Evolutionary conservation across 2,113 vertebrate species (phyloP).

Genomic region (Carassius gibelio): DNA sequence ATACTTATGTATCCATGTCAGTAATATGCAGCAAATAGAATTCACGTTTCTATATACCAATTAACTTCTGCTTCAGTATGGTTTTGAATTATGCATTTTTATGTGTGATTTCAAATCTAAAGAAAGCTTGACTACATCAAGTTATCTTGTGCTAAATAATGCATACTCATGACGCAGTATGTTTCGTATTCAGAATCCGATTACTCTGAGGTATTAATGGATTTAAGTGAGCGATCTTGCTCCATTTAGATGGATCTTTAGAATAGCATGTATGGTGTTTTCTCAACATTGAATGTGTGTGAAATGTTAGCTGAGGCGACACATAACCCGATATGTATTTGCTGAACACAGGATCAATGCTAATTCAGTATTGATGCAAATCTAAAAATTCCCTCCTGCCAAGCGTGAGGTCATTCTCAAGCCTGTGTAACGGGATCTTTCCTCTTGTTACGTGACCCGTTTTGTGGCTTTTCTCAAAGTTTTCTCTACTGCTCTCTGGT

Average conservation of each 20-base stretch:
- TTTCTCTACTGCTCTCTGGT: neutral
- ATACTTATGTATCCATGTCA: no score
- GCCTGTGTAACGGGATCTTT: slow-evolving; percentile 42
- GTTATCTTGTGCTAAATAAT: neutral
- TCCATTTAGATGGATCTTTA: neutral
- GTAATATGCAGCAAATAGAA: no score
- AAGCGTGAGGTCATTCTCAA: slow-evolving; percentile 7
- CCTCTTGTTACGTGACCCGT: slow-evolving; percentile 5
- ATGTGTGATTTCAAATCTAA: neutral
- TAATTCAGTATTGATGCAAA: slow-evolving; percentile 71
- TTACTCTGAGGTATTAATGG: neutral
- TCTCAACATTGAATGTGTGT: neutral
- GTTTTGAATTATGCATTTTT: neutral
- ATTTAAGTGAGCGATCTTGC: neutral
- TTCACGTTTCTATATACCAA: neutral
- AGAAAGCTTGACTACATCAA: neutral
- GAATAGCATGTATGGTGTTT: neutral
- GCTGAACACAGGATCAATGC: slow-evolving; percentile 66
- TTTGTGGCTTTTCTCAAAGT: slow-evolving; percentile 11
- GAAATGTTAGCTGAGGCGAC: neutral
- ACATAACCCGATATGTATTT: slow-evolving; percentile 37
- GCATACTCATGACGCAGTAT: neutral
- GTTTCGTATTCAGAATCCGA: neutral
- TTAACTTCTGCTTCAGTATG: neutral
- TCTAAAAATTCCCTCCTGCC: slow-evolving; percentile 56